Base-by-base conservation (phyloP, 2,113 vertebrate genomes). In the Chlorodrepanis virens region DNA sequence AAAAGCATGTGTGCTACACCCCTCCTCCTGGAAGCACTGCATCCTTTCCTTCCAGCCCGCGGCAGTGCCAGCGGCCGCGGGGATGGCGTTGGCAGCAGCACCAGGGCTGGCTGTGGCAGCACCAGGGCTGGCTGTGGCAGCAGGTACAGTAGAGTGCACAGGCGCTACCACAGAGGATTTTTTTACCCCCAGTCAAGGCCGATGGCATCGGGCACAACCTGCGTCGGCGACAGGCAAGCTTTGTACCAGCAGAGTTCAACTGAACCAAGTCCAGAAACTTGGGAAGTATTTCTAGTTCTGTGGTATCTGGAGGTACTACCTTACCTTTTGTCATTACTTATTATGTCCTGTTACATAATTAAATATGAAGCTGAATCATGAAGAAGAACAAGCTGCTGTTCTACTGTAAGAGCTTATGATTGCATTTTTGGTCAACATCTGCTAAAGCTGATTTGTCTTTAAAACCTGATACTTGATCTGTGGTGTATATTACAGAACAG, bases 401-500 rank as follows among this genome's bases (percentile, higher is more conserved):
- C 75, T 33, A 81, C 77, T 78, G 12, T 57, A 86, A 67, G 68
- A 95, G 88, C 94, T 87, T 79, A 81, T 72, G 59, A 89, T 87
- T 71, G 76, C 70, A 1, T 42, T 87, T 94, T 96, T 95, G 89
- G 82, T 95, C 90, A 70, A 84, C 39, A 24, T 94, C 83, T 84
- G 65, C 82, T 91, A 92, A 96, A 96, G 87, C 90, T 89, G 90
- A 71, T 93, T 87, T 90, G 84, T 56, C 86, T 37, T 82, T 83
- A 76, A 81, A 78, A 84, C 80, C 95, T 64, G 87, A 5, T 50
- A 20, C 1, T 79, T 42, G 25, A 74, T 78, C 80, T 59, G 80
- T 70, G 21, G 0, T 39, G 12, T 77, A 59, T 40, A 11, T 89
- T 70, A 56, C 78, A 91, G 87, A 87, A 33, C 49, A 61, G 93